Conservation (phyloP, 2,888 invertebrate genomes). For the Philereme vetulata region DNA sequence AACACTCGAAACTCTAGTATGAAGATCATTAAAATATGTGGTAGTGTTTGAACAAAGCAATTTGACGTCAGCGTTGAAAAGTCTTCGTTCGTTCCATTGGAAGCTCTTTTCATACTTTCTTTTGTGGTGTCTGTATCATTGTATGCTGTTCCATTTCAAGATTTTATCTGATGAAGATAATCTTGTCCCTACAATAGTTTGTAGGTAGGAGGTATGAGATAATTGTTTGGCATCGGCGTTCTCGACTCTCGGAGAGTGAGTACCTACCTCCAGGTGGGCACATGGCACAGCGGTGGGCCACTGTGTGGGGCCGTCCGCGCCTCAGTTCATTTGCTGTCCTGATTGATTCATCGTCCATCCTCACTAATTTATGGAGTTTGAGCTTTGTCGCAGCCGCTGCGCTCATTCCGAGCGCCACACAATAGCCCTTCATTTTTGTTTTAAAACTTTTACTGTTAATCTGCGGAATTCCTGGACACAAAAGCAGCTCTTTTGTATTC, state of each 20-base stretch:
- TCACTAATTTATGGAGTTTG: slow-evolving; percentile 72
- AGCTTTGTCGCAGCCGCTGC: slow-evolving; percentile 62
- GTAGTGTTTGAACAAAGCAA: slow-evolving; percentile 20
- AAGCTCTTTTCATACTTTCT: slow-evolving; percentile 15
- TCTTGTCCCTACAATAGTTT: slow-evolving; percentile 1
- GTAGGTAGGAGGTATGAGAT: slow-evolving; percentile 23
- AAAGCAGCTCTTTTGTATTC: slow-evolving; percentile 49
- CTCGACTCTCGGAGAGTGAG: slow-evolving; percentile 18
- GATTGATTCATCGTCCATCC: slow-evolving; percentile 78
- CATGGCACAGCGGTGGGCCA: slow-evolving; percentile 50
- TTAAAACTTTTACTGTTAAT: slow-evolving; percentile 55
- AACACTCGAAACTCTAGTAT: slow-evolving; percentile 43
- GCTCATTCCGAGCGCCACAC: slow-evolving; percentile 60
- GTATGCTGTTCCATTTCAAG: slow-evolving; percentile 7
- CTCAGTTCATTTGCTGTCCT: slow-evolving; percentile 64
- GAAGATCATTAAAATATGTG: slow-evolving; percentile 39
- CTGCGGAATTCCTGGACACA: slow-evolving; percentile 45
- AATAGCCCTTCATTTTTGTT: slow-evolving; percentile 63
- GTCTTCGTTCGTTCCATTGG: slow-evolving; percentile 8
- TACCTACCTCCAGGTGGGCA: slow-evolving; percentile 28
- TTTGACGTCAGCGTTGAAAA: slow-evolving; percentile 5
- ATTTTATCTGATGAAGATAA: slow-evolving; percentile 15
- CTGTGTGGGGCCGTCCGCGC: slow-evolving; percentile 67
- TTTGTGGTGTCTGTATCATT: slow-evolving; percentile 19
- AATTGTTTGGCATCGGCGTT: slow-evolving; percentile 24